Evolutionary conservation across 2,113 vertebrate species (phyloP), one percentile per base, ranked within the genome.

Genomic region (Sterrhoptilus dennistouni): DNA sequence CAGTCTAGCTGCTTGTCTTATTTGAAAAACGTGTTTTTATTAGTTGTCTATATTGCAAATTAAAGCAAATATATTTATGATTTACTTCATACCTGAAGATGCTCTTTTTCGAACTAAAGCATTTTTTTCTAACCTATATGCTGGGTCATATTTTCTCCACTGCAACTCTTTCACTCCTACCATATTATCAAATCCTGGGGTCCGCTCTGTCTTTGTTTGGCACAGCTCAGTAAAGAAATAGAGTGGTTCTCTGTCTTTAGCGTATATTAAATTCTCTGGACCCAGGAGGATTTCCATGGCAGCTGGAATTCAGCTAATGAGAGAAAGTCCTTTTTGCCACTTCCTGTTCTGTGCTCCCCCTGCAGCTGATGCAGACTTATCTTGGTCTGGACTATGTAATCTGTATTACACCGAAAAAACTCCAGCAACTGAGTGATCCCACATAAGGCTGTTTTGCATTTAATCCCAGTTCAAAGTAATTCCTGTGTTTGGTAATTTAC

Each of bases 231-330:
- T 66, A 72, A 77, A 50, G 44, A 89, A 47, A 78, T 42, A 31
- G 71, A 52, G 71, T 12, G 14, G 13, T 78, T 56, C 40, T 87
- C 81, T 81, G 44, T 89, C 72, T 86, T 82, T 63, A 90, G 35
- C 0, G 0, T 80, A 89, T 88, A 81, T 70, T 82, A 31, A 91
- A 94, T 94, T 85, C 72, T 87, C 68, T 78, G 77, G 53, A 20
- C 54, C 81, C 75, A 87, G 78, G 82, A 83, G 72, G 47, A 89
- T 83, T 75, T 83, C 29, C 42, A 84, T 33, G 20, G 66, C 84
- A 94, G 81, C 74, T 96, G 83, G n/a, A 91, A 83, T 92, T 84
- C 83, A 83, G 49, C 50, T 95, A 91, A 89, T 89, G 50, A 93
- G 60, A 87, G 57, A 87, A 85, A 50, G 44, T 50, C 31, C 40